A percentile compares a stretch with the other conserved stretches of the same genome.
Conservation (phyloP, 2,113 vertebrate genomes). For the Ivindomyrus marchei region DNA sequence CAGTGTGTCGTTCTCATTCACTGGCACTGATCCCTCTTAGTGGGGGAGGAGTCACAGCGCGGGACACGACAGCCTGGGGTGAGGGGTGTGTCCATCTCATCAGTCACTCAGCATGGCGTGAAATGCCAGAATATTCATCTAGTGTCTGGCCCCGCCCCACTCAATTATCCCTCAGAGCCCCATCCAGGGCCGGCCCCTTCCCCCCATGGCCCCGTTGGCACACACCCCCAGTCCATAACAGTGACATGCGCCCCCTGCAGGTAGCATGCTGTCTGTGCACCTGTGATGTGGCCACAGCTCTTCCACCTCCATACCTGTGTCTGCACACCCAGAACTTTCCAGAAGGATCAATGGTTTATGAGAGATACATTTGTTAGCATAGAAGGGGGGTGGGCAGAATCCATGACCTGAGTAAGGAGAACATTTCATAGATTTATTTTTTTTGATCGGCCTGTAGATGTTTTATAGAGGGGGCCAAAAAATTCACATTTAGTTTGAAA, state of each 20-base stretch:
- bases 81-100: background rate
- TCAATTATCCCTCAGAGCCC: background rate
- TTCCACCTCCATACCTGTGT: background rate
- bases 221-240: background rate
- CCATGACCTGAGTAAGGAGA: background rate
- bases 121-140: background rate
- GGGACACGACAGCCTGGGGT: background rate
- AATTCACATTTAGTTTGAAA: background rate
- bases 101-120: background rate
- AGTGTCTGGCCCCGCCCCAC: background rate
- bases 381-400: background rate
- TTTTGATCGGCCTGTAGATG: background rate
- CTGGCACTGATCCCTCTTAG: constrained; percentile 15
- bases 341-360: background rate
- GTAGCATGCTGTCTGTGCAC: background rate
- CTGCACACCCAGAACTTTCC: background rate
- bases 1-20: background rate
- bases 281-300: background rate
- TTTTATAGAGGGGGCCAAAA: background rate
- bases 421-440: background rate
- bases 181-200: background rate
- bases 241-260: background rate
- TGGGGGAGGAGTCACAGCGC: background rate
- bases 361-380: background rate
- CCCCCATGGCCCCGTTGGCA: background rate